Base-by-base conservation (phyloP, 1,140 invertebrate genomes). In the Hyphantria cunea region DNA sequence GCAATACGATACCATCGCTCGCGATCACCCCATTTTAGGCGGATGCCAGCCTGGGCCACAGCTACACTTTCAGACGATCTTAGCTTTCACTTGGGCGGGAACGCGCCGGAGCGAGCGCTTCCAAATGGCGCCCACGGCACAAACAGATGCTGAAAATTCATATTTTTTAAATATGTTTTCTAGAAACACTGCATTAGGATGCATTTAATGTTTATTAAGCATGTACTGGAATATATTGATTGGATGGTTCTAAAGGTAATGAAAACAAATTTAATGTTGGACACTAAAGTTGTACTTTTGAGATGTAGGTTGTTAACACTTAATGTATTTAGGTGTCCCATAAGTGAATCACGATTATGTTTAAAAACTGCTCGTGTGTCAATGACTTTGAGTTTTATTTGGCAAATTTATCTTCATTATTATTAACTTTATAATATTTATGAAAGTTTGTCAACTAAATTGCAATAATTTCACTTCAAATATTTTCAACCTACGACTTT, bases 1-100 rank as follows among this genome's bases (percentile, higher is more conserved):
- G 95, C 94, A 96, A 96, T 93, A 94, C 95, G 95, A 96, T 95
- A 94, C 94, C 92, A 90, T 82, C 79, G 84, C 73, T 73, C 87
- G 86, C 79, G 84, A 90, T 82, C 92, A 92, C 92, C 92, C 93
- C 93, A 93, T 94, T 94, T 94, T 94, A 93, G 93, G 93, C 86
- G 91, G 91, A 92, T 90, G 78, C 80, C 78, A 72, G 74, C 67
- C 80, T 70, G 72, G 61, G 61, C 74, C 58, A 58, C 80, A 54
- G 79, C 75, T 78, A 80, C 76, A 68, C 82, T 89, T 87, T 86
- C 87, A 86, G 85, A 76, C 67, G 75, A 87, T 81, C 82, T 89
- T 84, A 82, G 81, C 84, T 89, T 90, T 88, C 89, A 91, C 82
- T 90, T 63, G 78, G 71, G 73, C 39, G 54, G 53, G 45, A 48